These are phyloP conservation scores for Drosophila kurseongensis DNA, from an alignment of 1,140 invertebrate species.

Conservation along the genomic window DNA sequence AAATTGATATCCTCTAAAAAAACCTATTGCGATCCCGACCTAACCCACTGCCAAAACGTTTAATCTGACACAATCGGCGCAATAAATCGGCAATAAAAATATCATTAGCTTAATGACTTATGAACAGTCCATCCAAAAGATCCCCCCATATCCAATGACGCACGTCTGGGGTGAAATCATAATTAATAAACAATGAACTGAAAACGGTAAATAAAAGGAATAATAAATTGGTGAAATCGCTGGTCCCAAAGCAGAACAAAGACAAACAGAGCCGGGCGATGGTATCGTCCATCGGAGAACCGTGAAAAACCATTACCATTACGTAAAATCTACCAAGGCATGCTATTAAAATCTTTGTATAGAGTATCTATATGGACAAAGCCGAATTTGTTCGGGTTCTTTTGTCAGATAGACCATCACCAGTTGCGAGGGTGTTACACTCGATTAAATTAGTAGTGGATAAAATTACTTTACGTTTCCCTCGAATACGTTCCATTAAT, in stretches of 20 bases:
- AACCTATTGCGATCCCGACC: slow-evolving; percentile 15
- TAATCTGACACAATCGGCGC: slow-evolving; percentile 15
- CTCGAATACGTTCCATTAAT: slow-evolving; percentile 83
- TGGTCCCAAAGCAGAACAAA: slow-evolving; percentile 42
- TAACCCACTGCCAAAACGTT: slow-evolving; percentile 17
- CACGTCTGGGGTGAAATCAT: slow-evolving; percentile 51
- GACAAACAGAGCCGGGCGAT: slow-evolving; percentile 46
- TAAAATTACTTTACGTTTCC: slow-evolving; percentile 85
- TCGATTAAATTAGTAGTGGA: slow-evolving; percentile 78
- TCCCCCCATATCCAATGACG: slow-evolving; percentile 30
- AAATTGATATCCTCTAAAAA: too few species aligned
- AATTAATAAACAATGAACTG: slow-evolving; percentile 56
- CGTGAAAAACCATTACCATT: slow-evolving; percentile 55
- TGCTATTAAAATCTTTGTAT: slow-evolving; percentile 32
- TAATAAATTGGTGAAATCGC: slow-evolving; percentile 33
- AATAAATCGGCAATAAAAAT: slow-evolving; percentile 37
- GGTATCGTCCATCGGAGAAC: slow-evolving; percentile 35
- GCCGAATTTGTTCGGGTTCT: slow-evolving; percentile 14
- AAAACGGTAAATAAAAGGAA: slow-evolving; percentile 32
- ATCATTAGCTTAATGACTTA: slow-evolving; percentile 34
- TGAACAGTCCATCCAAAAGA: slow-evolving; percentile 12
- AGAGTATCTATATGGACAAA: slow-evolving; percentile 4
- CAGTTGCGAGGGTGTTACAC: slow-evolving; percentile 9
- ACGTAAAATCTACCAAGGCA: slow-evolving; percentile 26
- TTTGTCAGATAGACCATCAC: slow-evolving; percentile 25